Percentiles rank a stretch among this genome's conserved stretches.
These are phyloP conservation scores for Percopsis transmontana DNA, from an alignment of 2,113 vertebrate species.

Conservation along the genomic window DNA sequence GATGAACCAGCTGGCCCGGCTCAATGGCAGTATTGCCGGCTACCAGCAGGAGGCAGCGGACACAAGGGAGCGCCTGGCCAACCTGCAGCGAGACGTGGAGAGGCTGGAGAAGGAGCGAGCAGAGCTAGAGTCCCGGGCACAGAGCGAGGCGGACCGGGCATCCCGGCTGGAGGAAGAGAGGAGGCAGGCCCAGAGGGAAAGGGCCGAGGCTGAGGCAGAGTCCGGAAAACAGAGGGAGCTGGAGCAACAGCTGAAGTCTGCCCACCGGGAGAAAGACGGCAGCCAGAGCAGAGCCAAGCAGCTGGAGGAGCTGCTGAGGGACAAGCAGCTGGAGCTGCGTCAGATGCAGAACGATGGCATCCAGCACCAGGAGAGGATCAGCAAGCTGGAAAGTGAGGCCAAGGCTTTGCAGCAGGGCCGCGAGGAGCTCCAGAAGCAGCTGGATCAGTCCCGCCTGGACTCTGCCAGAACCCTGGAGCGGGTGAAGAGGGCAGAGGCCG, in stretches of 20 bases:
- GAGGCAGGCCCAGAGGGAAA: constrained; percentile 83
- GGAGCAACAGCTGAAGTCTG: constrained; percentile 85
- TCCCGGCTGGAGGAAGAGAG: constrained; percentile 87
- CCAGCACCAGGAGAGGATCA: constrained; percentile 90
- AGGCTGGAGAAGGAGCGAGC: constrained; percentile 75
- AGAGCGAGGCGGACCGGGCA: constrained; percentile 75
- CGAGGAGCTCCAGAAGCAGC: constrained; percentile 79
- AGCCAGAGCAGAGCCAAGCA: constrained; percentile 83
- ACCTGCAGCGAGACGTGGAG: constrained; percentile 79
- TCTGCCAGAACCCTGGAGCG: constrained; percentile 74
- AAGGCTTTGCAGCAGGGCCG: constrained; percentile 85
- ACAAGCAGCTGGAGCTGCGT: constrained; percentile 93
- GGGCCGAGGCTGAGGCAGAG: constrained; percentile 79
- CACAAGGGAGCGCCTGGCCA: constrained; percentile 71
- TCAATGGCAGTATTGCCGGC: constrained; percentile 95
- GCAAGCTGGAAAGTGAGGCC: constrained; percentile 83
- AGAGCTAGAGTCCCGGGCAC: constrained; percentile 76
- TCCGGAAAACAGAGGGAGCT: constrained; percentile 82
- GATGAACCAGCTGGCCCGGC: constrained; percentile 97
- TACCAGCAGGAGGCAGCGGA: constrained; percentile 91
- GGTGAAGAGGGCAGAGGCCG: constrained; percentile 72
- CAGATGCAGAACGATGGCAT: constrained; percentile 94
- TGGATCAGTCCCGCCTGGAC: constrained; percentile 71
- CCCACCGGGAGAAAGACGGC: constrained; percentile 79
- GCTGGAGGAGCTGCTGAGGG: constrained; percentile 92